A percentile compares a stretch with the other conserved stretches of the same genome.
These are phyloP conservation scores for Petrocephalus zakoni DNA, from an alignment of 2,113 vertebrate genomes.

Conservation along the genomic window DNA sequence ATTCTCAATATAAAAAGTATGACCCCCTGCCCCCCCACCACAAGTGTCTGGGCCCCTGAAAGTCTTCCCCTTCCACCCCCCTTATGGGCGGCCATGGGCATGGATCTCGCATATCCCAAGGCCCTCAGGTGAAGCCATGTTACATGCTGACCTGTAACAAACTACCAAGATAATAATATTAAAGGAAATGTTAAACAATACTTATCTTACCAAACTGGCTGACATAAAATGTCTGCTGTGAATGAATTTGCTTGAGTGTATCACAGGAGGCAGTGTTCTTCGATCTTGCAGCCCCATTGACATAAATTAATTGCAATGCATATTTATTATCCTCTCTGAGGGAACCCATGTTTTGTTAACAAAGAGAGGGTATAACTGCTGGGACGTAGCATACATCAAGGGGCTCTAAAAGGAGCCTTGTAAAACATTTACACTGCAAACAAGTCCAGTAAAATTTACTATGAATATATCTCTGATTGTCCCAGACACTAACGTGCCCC, in stretches of 20 bases:
- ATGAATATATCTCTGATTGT: not conserved
- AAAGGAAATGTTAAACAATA: not conserved
- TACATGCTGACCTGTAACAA: not conserved
- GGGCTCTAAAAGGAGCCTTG: not conserved
- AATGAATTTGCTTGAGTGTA: not conserved
- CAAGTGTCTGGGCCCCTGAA: not conserved
- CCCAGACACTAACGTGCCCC: not conserved
- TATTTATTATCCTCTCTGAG: not conserved
- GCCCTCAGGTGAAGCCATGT: not conserved
- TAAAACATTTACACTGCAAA: not conserved
- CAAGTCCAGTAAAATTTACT: slow-evolving; percentile 8
- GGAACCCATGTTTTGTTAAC: not conserved
- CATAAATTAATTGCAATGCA: not conserved
- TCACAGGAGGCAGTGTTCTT: not conserved
- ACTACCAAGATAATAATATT: not conserved
- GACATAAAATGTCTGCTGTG: not conserved
- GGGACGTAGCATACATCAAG: not conserved
- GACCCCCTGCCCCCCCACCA: not conserved
- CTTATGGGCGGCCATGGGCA: not conserved
- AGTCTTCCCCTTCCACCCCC: not conserved
- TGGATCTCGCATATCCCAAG: not conserved
- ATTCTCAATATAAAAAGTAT: not conserved
- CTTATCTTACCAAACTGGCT: not conserved
- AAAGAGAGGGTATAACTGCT: not conserved
- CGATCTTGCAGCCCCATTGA: not conserved